phyloP scores from a whole-genome alignment of 2,888 invertebrate genomes.

The Ferdinandea cuprea region DNA sequence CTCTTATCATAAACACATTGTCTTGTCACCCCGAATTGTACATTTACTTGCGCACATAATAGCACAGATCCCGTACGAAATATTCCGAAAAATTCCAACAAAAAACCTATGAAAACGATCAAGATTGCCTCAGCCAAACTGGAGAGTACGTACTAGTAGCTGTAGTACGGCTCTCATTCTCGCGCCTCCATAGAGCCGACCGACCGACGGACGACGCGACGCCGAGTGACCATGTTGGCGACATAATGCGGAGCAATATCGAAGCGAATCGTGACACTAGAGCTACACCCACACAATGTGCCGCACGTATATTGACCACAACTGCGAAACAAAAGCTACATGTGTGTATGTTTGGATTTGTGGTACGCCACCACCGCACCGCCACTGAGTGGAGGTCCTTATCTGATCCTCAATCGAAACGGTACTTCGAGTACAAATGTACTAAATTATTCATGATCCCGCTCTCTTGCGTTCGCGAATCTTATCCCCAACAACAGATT shows the following conservation, averaged over 20 bases:
- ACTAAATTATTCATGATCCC: constrained; percentile 73
- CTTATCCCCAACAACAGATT: constrained; percentile 70
- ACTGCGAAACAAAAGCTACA: too few species aligned
- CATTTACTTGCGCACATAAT: constrained; percentile 45
- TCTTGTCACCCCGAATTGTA: constrained; percentile 64
- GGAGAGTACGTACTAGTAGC: too few species aligned
- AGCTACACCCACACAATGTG: constrained; percentile 61
- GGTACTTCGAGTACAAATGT: constrained; percentile 74
- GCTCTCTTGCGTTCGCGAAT: constrained; percentile 49
- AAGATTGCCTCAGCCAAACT: too few species aligned
- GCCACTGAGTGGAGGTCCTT: constrained; percentile 58
- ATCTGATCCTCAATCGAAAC: constrained; percentile 72
- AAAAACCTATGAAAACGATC: constrained; percentile 44
- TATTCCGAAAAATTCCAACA: constrained; percentile 52
- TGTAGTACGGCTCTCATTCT: constrained; percentile 41
- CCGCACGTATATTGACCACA: constrained; percentile 38
- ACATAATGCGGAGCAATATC: constrained; percentile 74
- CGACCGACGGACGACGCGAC: too few species aligned
- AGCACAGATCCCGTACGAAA: constrained; percentile 57
- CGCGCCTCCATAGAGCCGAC: constrained; percentile 48
- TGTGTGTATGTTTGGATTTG: too few species aligned
- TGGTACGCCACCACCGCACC: not conserved
- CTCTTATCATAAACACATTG: constrained; percentile 70
- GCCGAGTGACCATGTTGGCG: constrained; percentile 66
- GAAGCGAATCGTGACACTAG: constrained; percentile 59